Evolutionary conservation across 1,140 invertebrate species (phyloP).

Genomic region (Halyomorpha halys): DNA sequence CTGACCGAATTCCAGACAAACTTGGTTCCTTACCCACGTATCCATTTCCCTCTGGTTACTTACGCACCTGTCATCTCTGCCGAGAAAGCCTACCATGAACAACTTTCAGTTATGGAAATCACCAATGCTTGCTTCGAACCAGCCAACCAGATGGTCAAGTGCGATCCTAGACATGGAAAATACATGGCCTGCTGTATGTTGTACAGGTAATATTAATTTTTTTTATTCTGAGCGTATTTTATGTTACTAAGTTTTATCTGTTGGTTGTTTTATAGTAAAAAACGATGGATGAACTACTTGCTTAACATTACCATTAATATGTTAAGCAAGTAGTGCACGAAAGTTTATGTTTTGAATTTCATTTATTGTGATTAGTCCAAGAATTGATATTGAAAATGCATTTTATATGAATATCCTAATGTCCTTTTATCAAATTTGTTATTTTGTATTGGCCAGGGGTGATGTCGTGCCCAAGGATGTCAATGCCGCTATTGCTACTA

Average conservation of each 20-base stretch:
- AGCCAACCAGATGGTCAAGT: conserved; percentile 71
- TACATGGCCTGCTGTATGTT: conserved; percentile 83
- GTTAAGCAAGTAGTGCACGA: too few relatives aligned
- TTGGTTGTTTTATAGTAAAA: too few relatives aligned
- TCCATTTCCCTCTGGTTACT: conserved; percentile 60
- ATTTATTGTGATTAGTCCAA: too few relatives aligned
- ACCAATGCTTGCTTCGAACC: conserved; percentile 66
- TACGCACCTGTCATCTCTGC: conserved; percentile 53
- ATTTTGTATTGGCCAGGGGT: conserved; percentile 36
- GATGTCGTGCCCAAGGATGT: conserved; percentile 59
- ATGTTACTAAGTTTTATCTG: too few relatives aligned
- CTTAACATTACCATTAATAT: too few relatives aligned
- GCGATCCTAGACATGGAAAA: conserved; percentile 65
- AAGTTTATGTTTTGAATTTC: too few relatives aligned
- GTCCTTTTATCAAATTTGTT: too few relatives aligned
- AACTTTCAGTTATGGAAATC: conserved; percentile 50
- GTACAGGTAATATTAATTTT: conserved; percentile 51
- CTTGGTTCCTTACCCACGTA: conserved; percentile 74
- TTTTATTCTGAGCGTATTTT: too few relatives aligned
- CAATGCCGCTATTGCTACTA: conserved; percentile 61
- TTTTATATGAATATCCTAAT: too few relatives aligned
- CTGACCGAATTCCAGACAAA: conserved; percentile 83
- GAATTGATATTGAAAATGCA: too few relatives aligned
- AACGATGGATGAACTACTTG: too few relatives aligned
- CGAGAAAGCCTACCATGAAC: conserved; percentile 53